Evolutionary conservation across 2,113 vertebrate genomes (phyloP).

Genomic region (Prionailurus bengalensis): DNA sequence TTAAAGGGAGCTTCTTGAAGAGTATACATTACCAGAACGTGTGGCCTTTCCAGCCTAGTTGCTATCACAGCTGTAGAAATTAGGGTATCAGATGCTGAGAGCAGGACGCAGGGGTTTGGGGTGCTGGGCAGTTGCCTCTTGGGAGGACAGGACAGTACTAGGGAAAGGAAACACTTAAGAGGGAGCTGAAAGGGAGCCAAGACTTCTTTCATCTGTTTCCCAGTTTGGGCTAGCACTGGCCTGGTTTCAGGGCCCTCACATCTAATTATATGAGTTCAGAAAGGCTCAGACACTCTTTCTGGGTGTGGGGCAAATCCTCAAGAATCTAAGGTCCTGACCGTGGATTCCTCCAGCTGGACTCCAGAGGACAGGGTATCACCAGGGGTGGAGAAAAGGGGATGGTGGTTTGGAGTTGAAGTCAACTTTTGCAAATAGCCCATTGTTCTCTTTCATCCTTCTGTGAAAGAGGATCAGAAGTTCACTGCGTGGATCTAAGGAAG

Average conservation of each 20-base stretch:
- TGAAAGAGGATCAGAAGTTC: conserved; percentile 66
- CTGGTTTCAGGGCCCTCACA: neutral
- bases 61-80: neutral
- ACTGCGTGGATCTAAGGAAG: conserved; percentile 45
- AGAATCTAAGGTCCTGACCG: conserved; percentile 20
- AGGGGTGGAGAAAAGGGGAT: neutral
- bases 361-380: neutral
- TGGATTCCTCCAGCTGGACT: conserved; percentile 29
- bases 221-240: neutral
- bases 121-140: neutral
- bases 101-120: neutral
- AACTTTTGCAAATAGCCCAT: conserved; percentile 26
- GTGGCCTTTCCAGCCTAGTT: neutral
- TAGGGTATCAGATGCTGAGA: neutral
- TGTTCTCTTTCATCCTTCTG: conserved; percentile 47
- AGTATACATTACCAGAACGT: neutral
- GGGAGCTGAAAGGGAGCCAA: neutral
- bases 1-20: neutral
- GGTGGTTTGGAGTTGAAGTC: neutral
- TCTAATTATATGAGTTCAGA: neutral
- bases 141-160: neutral
- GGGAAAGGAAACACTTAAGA: neutral
- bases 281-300: neutral
- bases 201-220: neutral
- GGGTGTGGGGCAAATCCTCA: neutral